Base-by-base conservation (phyloP, 2,797 vertebrate genomes). In the Acridotheres tristis region DNA sequence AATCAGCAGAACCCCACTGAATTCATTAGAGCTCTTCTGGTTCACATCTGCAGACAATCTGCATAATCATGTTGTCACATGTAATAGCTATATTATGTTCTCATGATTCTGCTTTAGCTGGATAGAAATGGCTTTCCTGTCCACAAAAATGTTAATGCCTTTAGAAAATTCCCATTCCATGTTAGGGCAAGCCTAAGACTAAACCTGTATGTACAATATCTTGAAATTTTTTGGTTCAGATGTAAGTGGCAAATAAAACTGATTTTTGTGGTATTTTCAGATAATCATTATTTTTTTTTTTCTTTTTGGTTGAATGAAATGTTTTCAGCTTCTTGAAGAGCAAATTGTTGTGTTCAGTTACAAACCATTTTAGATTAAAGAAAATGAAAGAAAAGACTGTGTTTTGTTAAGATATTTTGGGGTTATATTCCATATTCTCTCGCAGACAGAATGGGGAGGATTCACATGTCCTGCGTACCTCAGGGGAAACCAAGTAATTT, bases 11-110 rank as follows among this genome's bases (percentile, higher is more conserved):
- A 85, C 43, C 15, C 36, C 63, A 80, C 55, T 65, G 84, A 87
- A 82, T 89, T 65, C 13, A 30, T 90, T 93, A 82, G 5, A 83
- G 7, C 3, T 82, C 45, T 82, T 76, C 82, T 92, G 51, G 83
- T 90, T 92, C 82, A 93, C 90, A 92, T 90, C 90, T 96, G 93
- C 32, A 87, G 57, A 77, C 89, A 67, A 90, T 93, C 61, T 95
- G 61, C 54, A 82, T 80, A 95, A 88, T 78, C 61, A 66, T 83
- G 27, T 79, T 87, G 86, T 88, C 78, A 93, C 65, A 65, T 74
- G 61, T 65, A 89, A 89, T 69, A 65, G 47, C 71, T 89, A 65
- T 43, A 78, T 78, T 89, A 54, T 63, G 19, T 76, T 88, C 75
- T 85, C 11, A 4, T 75, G 23, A 45, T 72, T 92, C 42, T 15